Evolutionary conservation across 2,113 vertebrate genomes (phyloP).

Genomic region (Bothrops jararaca): DNA sequence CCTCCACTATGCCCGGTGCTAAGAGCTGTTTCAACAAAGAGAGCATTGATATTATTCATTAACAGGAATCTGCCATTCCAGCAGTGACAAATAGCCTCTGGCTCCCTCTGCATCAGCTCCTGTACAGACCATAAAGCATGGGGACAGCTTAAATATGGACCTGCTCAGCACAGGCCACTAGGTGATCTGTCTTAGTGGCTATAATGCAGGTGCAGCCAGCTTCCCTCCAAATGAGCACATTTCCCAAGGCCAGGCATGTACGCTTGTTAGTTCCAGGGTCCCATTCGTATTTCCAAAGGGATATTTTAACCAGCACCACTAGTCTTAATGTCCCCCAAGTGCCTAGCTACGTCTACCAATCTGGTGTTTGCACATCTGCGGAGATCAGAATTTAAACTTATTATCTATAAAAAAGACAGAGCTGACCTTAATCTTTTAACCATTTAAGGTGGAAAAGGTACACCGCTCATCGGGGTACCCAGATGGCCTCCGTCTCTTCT

Average conservation of each 20-base stretch:
- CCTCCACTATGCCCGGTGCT: slow-evolving; percentile 13
- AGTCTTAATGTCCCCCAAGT: neutral
- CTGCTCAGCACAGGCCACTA: slow-evolving; percentile 80
- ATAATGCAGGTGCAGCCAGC: slow-evolving; percentile 63
- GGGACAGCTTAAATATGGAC: slow-evolving; percentile 93
- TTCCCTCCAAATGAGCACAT: slow-evolving; percentile 70
- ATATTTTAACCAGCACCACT: neutral
- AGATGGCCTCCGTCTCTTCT: neutral
- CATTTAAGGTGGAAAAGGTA: neutral
- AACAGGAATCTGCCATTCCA: slow-evolving; percentile 92
- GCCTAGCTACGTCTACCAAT: neutral
- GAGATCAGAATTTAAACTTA: neutral
- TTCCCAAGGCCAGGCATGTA: slow-evolving; percentile 42
- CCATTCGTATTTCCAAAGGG: neutral
- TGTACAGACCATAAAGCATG: slow-evolving; percentile 89
- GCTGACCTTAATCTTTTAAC: neutral
- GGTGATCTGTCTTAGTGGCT: slow-evolving; percentile 81
- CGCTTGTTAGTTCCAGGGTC: neutral
- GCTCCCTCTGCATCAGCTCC: slow-evolving; percentile 74
- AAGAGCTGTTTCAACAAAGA: slow-evolving; percentile 59
- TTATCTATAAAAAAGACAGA: neutral
- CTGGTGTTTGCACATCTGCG: neutral
- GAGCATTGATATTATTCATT: slow-evolving; percentile 82
- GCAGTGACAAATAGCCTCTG: slow-evolving; percentile 86
- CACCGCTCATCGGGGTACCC: neutral